Percentiles rank a stretch among this genome's conserved stretches.
Evolutionary conservation across 2,113 vertebrate species (phyloP).

Genomic region (Cyanoramphus novaezelandiae): DNA sequence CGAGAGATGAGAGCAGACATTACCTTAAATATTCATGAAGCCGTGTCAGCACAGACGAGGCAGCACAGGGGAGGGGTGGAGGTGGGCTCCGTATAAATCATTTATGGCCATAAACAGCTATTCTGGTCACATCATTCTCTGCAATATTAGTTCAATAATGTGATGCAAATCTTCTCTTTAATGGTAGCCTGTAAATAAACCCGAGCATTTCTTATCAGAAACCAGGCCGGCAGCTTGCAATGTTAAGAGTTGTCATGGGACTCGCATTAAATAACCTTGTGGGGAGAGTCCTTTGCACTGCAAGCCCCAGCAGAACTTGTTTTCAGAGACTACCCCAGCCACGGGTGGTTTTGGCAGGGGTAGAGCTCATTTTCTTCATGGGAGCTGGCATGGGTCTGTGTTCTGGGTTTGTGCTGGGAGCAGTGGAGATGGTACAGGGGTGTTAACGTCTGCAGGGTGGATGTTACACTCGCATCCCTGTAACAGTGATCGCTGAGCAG

Average conservation of each 20-base stretch:
- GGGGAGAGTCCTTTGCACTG: neutral
- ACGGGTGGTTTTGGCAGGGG: neutral
- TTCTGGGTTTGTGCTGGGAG: neutral
- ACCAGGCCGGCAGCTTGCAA: neutral
- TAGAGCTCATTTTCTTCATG: neutral
- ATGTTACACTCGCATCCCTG: no score
- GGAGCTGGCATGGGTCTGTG: neutral
- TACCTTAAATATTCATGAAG: constrained; percentile 64
- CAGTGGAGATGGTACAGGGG: neutral
- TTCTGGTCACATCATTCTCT: constrained; percentile 41
- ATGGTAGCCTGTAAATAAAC: neutral
- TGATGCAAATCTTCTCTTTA: neutral
- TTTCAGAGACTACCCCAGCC: neutral
- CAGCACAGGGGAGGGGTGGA: neutral
- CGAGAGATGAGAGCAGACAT: constrained; percentile 33
- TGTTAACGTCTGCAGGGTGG: no score
- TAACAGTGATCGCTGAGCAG: neutral
- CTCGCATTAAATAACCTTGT: neutral
- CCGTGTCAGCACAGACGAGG: constrained; percentile 49
- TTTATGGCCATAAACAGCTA: neutral
- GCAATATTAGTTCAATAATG: constrained; percentile 20
- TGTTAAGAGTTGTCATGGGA: neutral
- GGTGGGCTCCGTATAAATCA: constrained; percentile 12
- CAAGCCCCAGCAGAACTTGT: neutral
- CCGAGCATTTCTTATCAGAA: neutral